phyloP scores from a whole-genome alignment of 2,888 invertebrate species.

The Cephus pygmeus region DNA sequence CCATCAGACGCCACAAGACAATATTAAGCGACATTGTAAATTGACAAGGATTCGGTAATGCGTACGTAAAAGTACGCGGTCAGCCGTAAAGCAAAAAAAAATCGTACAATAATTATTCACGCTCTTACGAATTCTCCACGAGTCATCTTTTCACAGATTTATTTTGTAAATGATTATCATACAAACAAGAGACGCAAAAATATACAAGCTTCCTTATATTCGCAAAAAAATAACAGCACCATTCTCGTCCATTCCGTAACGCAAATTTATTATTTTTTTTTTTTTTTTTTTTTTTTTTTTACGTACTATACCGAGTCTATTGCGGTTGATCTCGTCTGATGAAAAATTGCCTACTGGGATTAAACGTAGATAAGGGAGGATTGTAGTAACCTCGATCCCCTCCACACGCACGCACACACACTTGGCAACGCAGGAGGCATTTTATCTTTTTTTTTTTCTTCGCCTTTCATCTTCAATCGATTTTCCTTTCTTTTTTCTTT shows the following conservation, averaged over 20 bases:
- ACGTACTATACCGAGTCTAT: background rate
- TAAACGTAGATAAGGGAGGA: background rate
- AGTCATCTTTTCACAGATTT: slow-evolving; percentile 29
- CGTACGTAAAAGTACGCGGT: too few relatives aligned
- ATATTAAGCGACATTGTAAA: too few relatives aligned
- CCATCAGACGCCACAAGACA: too few relatives aligned
- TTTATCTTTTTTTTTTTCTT: slow-evolving; percentile 9
- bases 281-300: background rate
- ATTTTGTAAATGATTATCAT: slow-evolving; percentile 60
- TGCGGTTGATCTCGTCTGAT: background rate
- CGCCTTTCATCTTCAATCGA: slow-evolving; percentile 4
- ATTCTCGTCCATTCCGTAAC: slow-evolving; percentile 41
- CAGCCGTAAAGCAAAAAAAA: too few relatives aligned
- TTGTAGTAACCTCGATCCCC: slow-evolving; percentile 15
- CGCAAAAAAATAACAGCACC: slow-evolving; percentile 59
- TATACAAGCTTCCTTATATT: slow-evolving; percentile 58
- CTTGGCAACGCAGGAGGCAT: background rate
- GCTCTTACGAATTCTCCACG: background rate
- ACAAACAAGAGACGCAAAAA: slow-evolving; percentile 63
- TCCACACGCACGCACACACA: background rate
- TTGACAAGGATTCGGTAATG: too few relatives aligned
- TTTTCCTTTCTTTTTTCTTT: slow-evolving; percentile 12
- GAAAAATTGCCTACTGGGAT: background rate
- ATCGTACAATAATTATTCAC: too few relatives aligned
- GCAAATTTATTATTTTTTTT: slow-evolving; percentile 12